Evolutionary conservation across 2,797 vertebrate species (phyloP), one percentile per base, ranked within the genome.

Genomic region (Myioborus melanocephalus): DNA sequence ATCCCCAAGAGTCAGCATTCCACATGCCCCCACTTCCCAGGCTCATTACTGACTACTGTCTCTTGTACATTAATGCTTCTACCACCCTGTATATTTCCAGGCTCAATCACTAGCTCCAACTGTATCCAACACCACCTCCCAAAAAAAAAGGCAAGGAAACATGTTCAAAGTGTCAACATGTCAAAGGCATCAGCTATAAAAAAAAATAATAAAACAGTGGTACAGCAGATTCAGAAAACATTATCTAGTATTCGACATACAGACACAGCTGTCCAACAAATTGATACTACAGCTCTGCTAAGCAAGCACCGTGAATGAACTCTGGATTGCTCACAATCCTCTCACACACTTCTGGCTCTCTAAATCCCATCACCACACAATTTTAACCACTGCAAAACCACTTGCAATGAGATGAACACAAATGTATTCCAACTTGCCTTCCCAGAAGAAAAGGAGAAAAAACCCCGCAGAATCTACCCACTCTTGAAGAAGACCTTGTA

Each of bases 121-220:
- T 30, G 5, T 5, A 70, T 19, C 71, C 18, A 78, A 23, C 14
- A 22, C 4, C 1, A 0, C 5, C 20, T 9, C 4, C 26, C 18
- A 15, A 52, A 44, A 37, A 44, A n/a, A 64, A 39, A 10, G 14
- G 34, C 32, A 77, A 27, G 8, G 57, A 70, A 64, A 52, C 2
- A 14, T 4, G 8, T 52, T 77, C 60, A 0, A 8, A 34, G 14
- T 18, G 16, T 27, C 52, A 65, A 57, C 4, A 28, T 0, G 5
- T 34, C 46, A 61, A 68, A 80, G 7, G 13, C 23, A 73, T n/a
- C 20, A 8, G 12, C n/a, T 50, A 17, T 27, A 34, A 64, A 70
- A 44, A 47, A 47, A 20, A 43, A 30, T 0, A 66, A 30, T 0
- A 28, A 11, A 79, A 60, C 9, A 49, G 32, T 7, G 19, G 10